phyloP scores from a whole-genome alignment of 2,888 invertebrate species.

The Diploptera punctata region DNA sequence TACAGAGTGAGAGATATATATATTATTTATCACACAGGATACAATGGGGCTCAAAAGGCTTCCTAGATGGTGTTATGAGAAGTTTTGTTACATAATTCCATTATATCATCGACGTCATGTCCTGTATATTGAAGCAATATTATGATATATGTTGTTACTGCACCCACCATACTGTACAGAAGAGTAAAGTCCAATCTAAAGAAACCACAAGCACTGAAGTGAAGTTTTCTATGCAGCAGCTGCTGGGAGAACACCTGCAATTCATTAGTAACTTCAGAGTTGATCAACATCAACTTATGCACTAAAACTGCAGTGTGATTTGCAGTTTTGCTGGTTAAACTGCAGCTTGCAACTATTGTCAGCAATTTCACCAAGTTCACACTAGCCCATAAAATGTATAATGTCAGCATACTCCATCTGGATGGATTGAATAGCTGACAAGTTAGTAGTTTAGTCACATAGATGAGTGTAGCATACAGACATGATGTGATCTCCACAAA shows the following conservation, averaged over 20 bases:
- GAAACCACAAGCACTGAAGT: neutral
- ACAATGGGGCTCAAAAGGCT: too few relatives aligned
- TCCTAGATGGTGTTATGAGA: neutral
- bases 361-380: neutral
- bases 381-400: neutral
- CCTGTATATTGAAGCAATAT: constrained; percentile 4
- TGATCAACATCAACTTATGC: neutral
- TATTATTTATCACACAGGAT: too few relatives aligned
- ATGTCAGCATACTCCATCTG: neutral
- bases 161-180: neutral
- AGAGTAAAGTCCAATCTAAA: neutral
- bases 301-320: neutral
- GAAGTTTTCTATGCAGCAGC: neutral
- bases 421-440: neutral
- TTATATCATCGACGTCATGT: neutral
- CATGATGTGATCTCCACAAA: neutral
- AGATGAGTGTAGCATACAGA: neutral
- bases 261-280: neutral
- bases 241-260: neutral
- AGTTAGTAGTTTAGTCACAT: neutral
- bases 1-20: too few relatives aligned
- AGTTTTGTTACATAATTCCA: neutral
- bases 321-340: neutral
- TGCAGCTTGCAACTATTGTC: neutral
- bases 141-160: neutral